A percentile compares a stretch with the other conserved stretches of the same genome.
Evolutionary conservation across 2,888 invertebrate species (phyloP).

Genomic region (Tenthredo distinguenda): DNA sequence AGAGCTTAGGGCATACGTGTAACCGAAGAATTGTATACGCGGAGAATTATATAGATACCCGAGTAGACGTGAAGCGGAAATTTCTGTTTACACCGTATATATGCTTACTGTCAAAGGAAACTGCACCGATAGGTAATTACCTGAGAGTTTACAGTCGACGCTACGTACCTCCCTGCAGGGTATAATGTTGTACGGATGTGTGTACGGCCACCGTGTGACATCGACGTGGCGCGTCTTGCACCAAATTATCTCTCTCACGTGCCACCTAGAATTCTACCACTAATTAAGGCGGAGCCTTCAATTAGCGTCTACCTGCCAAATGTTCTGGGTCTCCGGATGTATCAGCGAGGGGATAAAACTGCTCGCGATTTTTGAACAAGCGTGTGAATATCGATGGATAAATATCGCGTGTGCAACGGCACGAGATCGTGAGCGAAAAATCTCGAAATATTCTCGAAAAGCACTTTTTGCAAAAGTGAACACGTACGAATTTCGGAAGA

Average conservation of each 20-base stretch:
- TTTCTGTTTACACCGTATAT: not conserved
- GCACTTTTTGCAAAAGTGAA: too few species aligned
- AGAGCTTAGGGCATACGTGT: not conserved
- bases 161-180: not conserved
- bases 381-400: too few species aligned
- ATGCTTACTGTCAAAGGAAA: conserved; percentile 16
- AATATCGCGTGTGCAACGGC: too few species aligned
- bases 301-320: conserved; percentile 29
- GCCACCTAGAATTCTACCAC: conserved; percentile 10
- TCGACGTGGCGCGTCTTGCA: conserved; percentile 24
- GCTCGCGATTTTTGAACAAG: conserved; percentile 1
- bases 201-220: not conserved
- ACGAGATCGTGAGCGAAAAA: too few species aligned
- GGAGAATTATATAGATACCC: too few species aligned
- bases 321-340: not conserved
- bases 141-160: not conserved
- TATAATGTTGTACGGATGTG: not conserved
- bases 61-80: not conserved
- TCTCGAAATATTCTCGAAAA: too few species aligned
- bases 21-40: too few species aligned
- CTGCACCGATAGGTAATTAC: conserved; percentile 17
- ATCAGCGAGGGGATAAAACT: not conserved
- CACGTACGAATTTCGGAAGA: too few species aligned
- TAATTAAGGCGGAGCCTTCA: conserved; percentile 33
- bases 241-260: conserved; percentile 28